These are phyloP conservation scores for Limonius californicus DNA, from an alignment of 1,140 invertebrate species.

Conservation along the genomic window DNA sequence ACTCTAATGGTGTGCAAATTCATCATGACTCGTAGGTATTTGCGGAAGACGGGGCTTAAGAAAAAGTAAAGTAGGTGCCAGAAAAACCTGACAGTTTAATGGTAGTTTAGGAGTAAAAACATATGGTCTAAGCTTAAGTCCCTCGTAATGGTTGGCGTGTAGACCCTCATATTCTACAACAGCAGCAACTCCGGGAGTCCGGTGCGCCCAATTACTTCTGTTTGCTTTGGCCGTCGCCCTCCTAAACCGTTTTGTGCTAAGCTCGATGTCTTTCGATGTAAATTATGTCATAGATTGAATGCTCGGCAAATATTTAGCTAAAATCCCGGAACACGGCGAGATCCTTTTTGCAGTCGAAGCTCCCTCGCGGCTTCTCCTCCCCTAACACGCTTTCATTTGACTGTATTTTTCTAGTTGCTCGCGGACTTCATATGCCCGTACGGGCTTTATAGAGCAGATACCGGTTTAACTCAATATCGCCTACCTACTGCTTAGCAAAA, in stretches of 20 bases:
- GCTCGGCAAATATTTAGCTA: conserved; percentile 4
- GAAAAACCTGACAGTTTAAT: conserved; percentile 41
- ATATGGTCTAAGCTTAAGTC: conserved; percentile 31
- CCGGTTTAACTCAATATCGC: conserved; percentile 9
- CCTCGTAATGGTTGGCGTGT: conserved; percentile 1
- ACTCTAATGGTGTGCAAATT: conserved; percentile 35
- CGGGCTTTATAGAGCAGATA: conserved; percentile 28
- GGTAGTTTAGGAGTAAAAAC: conserved; percentile 33
- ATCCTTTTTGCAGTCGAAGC: background rate
- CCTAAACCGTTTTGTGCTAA: conserved; percentile 8
- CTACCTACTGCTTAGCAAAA: background rate
- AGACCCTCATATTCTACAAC: conserved; percentile 5
- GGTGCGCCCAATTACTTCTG: conserved; percentile 23
- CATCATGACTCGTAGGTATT: conserved; percentile 38
- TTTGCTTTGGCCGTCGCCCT: conserved; percentile 19
- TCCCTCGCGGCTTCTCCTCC: background rate
- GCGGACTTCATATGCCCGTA: conserved; percentile 9
- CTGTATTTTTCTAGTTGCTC: conserved; percentile 3
- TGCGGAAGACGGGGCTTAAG: conserved; percentile 24
- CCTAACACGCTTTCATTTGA: background rate
- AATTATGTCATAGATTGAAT: conserved; percentile 7
- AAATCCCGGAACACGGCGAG: background rate
- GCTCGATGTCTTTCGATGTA: conserved; percentile 10
- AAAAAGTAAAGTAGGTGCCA: conserved; percentile 22
- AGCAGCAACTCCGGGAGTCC: background rate